phyloP scores from a whole-genome alignment of 2,888 invertebrate genomes.

The Loripinus fragilis region DNA sequence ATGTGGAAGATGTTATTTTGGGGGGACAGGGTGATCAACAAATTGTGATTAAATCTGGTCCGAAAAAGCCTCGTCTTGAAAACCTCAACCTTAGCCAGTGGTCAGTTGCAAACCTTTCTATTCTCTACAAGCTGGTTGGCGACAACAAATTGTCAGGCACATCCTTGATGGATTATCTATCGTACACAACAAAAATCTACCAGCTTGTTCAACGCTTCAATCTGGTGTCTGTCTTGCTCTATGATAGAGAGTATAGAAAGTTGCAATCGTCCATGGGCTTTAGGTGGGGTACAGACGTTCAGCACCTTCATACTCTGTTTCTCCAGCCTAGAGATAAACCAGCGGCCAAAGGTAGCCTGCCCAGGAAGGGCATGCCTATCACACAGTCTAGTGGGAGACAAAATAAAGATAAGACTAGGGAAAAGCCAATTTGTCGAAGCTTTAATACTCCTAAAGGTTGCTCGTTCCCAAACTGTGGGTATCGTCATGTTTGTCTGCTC shows the following conservation, averaged over 20 bases:
- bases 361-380: neutral
- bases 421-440: constrained; percentile 14
- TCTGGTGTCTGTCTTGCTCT: neutral
- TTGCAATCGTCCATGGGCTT: constrained; percentile 1
- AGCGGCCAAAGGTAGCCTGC: neutral
- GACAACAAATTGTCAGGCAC: neutral
- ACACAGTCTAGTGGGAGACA: neutral
- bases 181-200: neutral
- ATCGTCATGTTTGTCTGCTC: constrained; percentile 20
- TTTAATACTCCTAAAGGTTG: constrained; percentile 21
- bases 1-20: neutral
- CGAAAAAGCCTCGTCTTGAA: neutral
- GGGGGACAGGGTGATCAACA: constrained; percentile 1
- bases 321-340: neutral
- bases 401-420: neutral
- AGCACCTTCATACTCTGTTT: constrained; percentile 17
- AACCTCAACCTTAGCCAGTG: neutral
- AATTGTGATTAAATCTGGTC: constrained; percentile 1
- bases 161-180: neutral
- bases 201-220: neutral
- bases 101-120: neutral
- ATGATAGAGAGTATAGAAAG: constrained; percentile 5
- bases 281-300: constrained; percentile 16
- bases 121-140: neutral
- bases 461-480: constrained; percentile 12